Evolutionary conservation across 2,113 vertebrate species (phyloP).

Genomic region (Lepidothrix coronata): DNA sequence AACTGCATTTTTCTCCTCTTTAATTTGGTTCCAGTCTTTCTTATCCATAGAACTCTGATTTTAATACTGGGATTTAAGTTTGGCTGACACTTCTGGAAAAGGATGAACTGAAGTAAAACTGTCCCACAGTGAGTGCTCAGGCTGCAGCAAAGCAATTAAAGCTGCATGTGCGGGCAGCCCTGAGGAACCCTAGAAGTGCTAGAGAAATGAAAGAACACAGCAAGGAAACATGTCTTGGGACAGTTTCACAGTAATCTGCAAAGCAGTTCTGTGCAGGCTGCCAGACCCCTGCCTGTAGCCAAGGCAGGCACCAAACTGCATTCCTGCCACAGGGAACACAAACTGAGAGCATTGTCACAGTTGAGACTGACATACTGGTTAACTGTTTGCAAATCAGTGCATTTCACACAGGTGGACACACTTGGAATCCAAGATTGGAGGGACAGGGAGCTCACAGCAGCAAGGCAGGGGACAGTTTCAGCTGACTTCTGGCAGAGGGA

Average conservation of each 20-base stretch:
- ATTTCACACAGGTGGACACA: not conserved
- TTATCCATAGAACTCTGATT: not conserved
- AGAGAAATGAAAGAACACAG: not conserved
- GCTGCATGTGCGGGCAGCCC: fast-evolving
- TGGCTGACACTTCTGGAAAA: not conserved
- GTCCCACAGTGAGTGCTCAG: not conserved
- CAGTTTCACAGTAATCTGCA: not conserved
- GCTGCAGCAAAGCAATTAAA: not conserved
- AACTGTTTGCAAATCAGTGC: not conserved
- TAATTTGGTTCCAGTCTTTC: not conserved
- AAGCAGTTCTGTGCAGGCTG: not conserved
- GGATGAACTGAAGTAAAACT: not conserved
- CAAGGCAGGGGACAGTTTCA: not conserved
- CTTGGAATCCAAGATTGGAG: not conserved
- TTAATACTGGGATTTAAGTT: not conserved
- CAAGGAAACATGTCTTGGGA: not conserved
- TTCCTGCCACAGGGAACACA: not conserved
- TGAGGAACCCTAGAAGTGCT: not conserved
- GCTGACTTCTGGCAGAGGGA: not conserved
- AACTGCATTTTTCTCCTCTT: not conserved
- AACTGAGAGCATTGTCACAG: fast-evolving
- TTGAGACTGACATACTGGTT: not conserved
- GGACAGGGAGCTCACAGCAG: not conserved
- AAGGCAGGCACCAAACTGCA: not conserved
- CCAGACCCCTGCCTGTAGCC: not conserved